Conservation (phyloP, 2,888 invertebrate genomes). For the Rutpela maculata region DNA sequence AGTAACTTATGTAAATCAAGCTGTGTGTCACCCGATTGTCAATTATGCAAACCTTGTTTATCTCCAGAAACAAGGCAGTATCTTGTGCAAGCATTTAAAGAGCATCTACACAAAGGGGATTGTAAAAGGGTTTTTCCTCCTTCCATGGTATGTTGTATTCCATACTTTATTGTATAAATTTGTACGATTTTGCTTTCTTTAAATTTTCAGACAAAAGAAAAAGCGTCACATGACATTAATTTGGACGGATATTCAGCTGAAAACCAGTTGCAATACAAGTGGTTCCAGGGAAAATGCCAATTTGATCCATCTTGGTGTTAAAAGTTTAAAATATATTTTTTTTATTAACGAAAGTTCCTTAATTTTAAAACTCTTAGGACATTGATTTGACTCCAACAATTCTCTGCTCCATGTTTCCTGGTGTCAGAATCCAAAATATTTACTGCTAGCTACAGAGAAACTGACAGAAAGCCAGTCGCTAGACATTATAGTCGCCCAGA, state of each 20-base stretch:
- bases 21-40: slow-evolving; percentile 83
- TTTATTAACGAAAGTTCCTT: neutral
- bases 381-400: too few species aligned
- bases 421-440: too few species aligned
- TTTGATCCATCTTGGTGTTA: slow-evolving; percentile 87
- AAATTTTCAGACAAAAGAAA: slow-evolving; percentile 52
- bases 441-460: too few species aligned
- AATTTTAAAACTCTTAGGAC: too few species aligned
- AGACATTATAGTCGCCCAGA: too few species aligned
- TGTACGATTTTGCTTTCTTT: neutral
- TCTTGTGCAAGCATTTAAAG: slow-evolving; percentile 83
- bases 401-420: too few species aligned
- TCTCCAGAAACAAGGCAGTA: slow-evolving; percentile 76
- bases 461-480: too few species aligned
- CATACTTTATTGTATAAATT: neutral
- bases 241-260: slow-evolving; percentile 78
- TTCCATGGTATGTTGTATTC: slow-evolving; percentile 74
- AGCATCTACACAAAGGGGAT: slow-evolving; percentile 87
- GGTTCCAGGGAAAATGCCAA: slow-evolving; percentile 94
- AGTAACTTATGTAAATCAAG: slow-evolving; percentile 76
- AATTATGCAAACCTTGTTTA: slow-evolving; percentile 87
- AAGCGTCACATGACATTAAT: slow-evolving; percentile 68
- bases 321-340: slow-evolving; percentile 56
- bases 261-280: slow-evolving; percentile 86
- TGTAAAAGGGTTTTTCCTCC: slow-evolving; percentile 90